These are phyloP conservation scores for Pachyuromys duprasi DNA, from an alignment of 2,797 vertebrate species.

Conservation along the genomic window DNA sequence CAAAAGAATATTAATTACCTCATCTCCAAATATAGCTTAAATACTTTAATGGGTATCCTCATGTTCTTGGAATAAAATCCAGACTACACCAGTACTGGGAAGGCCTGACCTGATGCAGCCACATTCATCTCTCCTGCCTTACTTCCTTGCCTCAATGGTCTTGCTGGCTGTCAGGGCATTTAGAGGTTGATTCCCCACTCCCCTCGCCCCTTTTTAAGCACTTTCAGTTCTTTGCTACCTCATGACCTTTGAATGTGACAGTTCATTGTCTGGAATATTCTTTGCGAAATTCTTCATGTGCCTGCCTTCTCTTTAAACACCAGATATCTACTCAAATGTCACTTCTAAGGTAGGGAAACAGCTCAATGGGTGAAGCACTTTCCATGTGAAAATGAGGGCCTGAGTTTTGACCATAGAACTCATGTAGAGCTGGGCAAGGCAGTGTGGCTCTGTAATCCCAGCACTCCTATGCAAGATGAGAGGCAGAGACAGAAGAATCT, in stretches of 20 bases:
- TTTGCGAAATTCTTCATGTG: not conserved
- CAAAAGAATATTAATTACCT: not conserved
- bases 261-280: not conserved
- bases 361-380: not conserved
- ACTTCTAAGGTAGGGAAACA: not conserved
- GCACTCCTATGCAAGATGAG: too few relatives aligned
- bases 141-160: not conserved
- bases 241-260: not conserved
- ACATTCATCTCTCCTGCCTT: not conserved
- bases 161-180: not conserved
- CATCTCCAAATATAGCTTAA: constrained; percentile 6
- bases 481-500: not conserved
- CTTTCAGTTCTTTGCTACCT: not conserved
- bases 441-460: not conserved
- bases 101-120: not conserved
- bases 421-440: not conserved
- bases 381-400: not conserved
- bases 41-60: not conserved
- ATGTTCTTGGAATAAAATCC: constrained; percentile 32
- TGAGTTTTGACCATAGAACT: not conserved
- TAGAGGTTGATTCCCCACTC: too few relatives aligned
- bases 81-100: not conserved
- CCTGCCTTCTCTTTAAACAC: not conserved
- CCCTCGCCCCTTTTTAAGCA: not conserved
- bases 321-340: not conserved